phyloP scores from a whole-genome alignment of 1,140 invertebrate species.

The Scylla paramamosain region DNA sequence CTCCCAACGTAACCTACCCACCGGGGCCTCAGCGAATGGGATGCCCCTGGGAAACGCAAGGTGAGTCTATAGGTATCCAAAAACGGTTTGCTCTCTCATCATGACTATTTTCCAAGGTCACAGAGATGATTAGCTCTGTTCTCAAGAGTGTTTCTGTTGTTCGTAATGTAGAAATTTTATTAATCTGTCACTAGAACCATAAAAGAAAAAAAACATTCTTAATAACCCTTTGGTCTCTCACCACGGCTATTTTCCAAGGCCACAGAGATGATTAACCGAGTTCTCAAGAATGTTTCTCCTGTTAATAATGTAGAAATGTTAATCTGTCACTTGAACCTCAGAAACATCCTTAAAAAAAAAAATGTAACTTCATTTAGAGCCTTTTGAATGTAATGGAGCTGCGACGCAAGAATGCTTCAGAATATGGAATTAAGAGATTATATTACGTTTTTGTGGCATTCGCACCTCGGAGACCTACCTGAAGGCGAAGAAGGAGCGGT shows the following conservation, averaged over 20 bases:
- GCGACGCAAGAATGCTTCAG: neutral
- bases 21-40: conserved; percentile 87
- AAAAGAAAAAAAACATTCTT: neutral
- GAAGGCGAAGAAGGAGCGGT: conserved; percentile 72
- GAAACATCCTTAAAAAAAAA: neutral
- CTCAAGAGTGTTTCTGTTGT: too few species aligned
- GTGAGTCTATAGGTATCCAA: too few species aligned
- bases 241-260: neutral
- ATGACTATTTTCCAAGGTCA: neutral
- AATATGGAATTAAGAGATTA: neutral
- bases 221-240: neutral
- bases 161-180: neutral
- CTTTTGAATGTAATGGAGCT: neutral
- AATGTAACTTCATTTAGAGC: neutral
- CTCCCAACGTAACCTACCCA: conserved; percentile 83
- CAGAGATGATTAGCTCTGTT: neutral
- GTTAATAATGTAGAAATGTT: neutral
- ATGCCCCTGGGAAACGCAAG: conserved; percentile 82
- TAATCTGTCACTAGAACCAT: neutral
- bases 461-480: conserved; percentile 32
- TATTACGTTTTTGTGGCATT: neutral
- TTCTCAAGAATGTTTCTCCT: neutral
- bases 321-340: neutral
- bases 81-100: neutral
- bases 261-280: neutral